Conservation (phyloP, 1,140 invertebrate species). For the Pissodes strobi region DNA sequence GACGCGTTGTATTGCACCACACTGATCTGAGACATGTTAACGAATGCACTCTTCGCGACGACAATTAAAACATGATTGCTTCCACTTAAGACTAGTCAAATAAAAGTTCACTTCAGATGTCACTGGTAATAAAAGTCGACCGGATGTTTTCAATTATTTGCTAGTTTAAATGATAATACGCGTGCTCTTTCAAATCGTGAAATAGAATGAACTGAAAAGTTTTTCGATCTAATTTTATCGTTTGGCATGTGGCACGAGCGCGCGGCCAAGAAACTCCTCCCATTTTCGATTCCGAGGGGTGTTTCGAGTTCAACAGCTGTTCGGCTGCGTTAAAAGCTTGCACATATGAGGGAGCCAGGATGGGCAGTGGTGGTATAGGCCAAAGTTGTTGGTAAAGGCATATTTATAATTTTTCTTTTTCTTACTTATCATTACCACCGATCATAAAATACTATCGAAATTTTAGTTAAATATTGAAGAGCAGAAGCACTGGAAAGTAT, state of each 20-base stretch:
- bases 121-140: no score
- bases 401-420: background rate
- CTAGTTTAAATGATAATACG: conserved; percentile 10
- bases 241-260: conserved; percentile 47
- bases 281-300: conserved; percentile 43
- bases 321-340: conserved; percentile 32
- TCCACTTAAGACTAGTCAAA: conserved; percentile 1
- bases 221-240: conserved; percentile 44
- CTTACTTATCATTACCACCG: background rate
- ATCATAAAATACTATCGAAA: no score
- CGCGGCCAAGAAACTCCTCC: conserved; percentile 46
- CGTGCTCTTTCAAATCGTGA: conserved; percentile 37
- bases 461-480: no score
- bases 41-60: no score
- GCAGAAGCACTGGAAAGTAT: no score
- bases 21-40: conserved; percentile 43
- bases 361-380: background rate
- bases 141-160: conserved; percentile 38
- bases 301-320: conserved; percentile 45
- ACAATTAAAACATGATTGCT: conserved; percentile 1
- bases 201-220: conserved; percentile 42
- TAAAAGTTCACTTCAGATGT: conserved; percentile 18
- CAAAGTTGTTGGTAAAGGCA: no score
- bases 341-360: conserved; percentile 37
- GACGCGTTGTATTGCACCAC: conserved; percentile 42